Evolutionary conservation across 2,888 invertebrate genomes (phyloP).

Genomic region (Galerucella calmariensis): DNA sequence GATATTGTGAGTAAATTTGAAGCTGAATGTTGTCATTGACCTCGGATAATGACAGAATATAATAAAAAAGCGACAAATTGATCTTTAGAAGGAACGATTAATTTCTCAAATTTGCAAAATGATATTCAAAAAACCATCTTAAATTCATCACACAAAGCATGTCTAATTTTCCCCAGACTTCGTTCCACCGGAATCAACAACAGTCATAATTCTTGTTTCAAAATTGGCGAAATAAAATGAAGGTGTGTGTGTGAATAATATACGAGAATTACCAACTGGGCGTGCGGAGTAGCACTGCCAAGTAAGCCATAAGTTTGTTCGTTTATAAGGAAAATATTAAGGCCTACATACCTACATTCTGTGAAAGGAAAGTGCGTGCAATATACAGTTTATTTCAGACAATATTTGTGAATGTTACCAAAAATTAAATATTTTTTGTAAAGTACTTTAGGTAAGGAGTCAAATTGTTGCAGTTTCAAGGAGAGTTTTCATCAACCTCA

Average conservation of each 20-base stretch:
- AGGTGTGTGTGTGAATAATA: neutral
- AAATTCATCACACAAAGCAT: neutral
- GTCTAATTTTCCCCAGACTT: neutral
- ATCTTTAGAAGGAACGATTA: too few species aligned
- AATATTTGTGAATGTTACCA: neutral
- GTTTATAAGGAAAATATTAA: constrained; percentile 59
- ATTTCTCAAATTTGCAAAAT: too few species aligned
- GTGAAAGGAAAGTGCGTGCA: constrained; percentile 8
- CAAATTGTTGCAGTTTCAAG: too few species aligned
- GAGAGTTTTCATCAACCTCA: too few species aligned
- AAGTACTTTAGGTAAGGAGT: too few species aligned
- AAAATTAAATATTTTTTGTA: neutral
- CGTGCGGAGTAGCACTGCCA: constrained; percentile 50
- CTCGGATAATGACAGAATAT: too few species aligned
- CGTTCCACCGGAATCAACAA: neutral
- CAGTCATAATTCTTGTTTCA: neutral
- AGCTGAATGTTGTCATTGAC: too few species aligned
- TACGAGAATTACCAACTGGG: constrained; percentile 34
- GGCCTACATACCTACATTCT: constrained; percentile 60
- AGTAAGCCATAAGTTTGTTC: constrained; percentile 37
- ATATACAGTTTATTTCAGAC: neutral
- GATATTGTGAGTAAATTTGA: too few species aligned
- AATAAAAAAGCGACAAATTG: too few species aligned
- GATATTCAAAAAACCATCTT: too few species aligned
- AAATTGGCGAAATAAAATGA: neutral